Conservation (phyloP, 2,888 invertebrate genomes). For the Epistrophella euchroma region DNA sequence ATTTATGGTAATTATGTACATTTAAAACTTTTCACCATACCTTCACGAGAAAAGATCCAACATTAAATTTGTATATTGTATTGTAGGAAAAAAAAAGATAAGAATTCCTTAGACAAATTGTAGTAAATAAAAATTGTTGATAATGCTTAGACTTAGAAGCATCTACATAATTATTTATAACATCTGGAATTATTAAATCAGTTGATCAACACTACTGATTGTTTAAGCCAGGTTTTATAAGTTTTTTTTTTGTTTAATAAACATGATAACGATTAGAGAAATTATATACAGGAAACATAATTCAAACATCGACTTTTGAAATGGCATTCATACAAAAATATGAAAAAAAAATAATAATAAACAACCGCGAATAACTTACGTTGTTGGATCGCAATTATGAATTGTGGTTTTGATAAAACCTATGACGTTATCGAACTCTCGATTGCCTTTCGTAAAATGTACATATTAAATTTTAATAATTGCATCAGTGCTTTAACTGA, state of each 20-base stretch:
- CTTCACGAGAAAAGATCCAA: background rate
- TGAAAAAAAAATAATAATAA: background rate
- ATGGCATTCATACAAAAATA: too few species aligned
- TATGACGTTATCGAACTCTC: background rate
- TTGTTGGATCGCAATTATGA: background rate
- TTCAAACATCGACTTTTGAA: background rate
- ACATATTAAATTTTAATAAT: too few species aligned
- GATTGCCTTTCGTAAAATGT: background rate
- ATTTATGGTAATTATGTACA: background rate
- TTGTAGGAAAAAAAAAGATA: background rate
- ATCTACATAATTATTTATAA: background rate
- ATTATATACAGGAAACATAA: background rate
- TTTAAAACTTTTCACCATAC: background rate
- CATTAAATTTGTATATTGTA: background rate
- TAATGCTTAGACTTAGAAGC: background rate
- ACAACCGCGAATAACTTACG: background rate
- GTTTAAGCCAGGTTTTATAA: background rate
- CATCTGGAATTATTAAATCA: background rate
- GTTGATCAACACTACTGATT: background rate
- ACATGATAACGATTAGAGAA: background rate
- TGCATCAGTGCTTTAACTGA: background rate
- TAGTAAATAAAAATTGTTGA: background rate
- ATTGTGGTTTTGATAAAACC: background rate
- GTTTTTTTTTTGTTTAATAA: background rate
- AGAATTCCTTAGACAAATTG: background rate